A percentile compares a stretch with the other conserved stretches of the same genome.
Conservation (phyloP, 2,113 vertebrate genomes). For the Brachypodius melanocephalos region DNA sequence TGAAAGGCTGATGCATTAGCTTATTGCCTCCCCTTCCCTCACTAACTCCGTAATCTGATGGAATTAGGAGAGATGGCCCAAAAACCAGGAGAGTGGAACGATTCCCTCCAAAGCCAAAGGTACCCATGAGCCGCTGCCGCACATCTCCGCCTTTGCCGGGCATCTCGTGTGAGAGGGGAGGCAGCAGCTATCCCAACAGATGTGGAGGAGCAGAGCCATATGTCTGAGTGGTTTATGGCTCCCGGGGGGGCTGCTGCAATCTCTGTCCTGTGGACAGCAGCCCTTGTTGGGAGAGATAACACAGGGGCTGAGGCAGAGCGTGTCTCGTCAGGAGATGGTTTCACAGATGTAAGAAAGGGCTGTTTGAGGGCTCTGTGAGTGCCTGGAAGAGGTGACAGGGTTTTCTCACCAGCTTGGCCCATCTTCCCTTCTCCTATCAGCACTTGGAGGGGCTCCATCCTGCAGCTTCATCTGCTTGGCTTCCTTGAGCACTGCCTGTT, state of each 20-base stretch:
- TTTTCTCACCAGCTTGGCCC: neutral
- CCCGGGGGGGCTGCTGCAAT: neutral
- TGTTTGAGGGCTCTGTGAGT: neutral
- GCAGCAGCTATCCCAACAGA: rapidly evolving
- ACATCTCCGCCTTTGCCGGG: neutral
- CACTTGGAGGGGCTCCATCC: slow-evolving; percentile 43
- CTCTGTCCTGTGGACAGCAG: neutral
- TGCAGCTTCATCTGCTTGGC: slow-evolving; percentile 23
- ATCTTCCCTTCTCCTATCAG: slow-evolving; percentile 14
- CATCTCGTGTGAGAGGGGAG: neutral
- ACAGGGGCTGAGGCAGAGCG: neutral
- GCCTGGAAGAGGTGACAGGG: neutral
- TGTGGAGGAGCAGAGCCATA: neutral
- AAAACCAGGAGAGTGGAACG: neutral
- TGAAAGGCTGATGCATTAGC: neutral
- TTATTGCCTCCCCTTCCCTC: neutral
- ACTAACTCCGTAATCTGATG: neutral
- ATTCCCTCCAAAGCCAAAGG: neutral
- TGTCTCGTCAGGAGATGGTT: neutral
- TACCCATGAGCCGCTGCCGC: rapidly evolving
- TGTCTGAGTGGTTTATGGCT: neutral
- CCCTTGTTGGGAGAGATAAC: neutral
- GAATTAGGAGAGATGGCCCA: neutral
- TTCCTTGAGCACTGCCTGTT: neutral
- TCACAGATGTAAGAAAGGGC: neutral